Evolutionary conservation across 2,797 vertebrate species (phyloP).

Genomic region (Sebastiscus tertius): DNA sequence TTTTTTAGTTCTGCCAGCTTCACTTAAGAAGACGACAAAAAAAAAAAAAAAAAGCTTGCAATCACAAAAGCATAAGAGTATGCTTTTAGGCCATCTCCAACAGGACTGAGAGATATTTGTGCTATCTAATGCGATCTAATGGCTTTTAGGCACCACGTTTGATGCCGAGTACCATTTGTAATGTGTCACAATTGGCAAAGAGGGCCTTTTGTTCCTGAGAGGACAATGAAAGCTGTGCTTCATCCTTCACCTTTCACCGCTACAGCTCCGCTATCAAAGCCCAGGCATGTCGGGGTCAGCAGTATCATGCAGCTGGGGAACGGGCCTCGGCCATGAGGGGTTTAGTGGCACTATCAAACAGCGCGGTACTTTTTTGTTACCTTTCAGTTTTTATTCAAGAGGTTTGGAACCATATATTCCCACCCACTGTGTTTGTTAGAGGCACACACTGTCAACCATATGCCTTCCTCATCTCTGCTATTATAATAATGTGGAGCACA

Average conservation of each 20-base stretch:
- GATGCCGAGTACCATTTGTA: conserved; percentile 56
- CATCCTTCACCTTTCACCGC: conserved; percentile 56
- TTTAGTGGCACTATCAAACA: conserved; percentile 22
- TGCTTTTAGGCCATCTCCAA: background rate
- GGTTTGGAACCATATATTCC: background rate
- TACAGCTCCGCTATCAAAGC: conserved; percentile 64
- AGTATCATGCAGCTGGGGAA: conserved; percentile 51
- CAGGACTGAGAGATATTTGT: conserved; percentile 11
- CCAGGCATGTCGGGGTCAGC: conserved; percentile 42
- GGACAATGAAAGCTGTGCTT: conserved; percentile 58
- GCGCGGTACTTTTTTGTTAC: conserved; percentile 1
- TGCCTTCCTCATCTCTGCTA: background rate
- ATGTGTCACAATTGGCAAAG: conserved; percentile 42
- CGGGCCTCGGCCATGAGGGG: background rate
- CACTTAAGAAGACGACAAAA: background rate
- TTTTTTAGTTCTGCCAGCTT: background rate
- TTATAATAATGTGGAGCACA: background rate
- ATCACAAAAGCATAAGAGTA: background rate
- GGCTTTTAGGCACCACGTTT: conserved; percentile 31
- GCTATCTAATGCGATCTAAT: background rate
- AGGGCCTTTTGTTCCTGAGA: conserved; percentile 63
- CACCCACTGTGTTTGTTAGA: background rate
- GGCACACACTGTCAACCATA: background rate
- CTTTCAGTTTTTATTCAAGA: conserved; percentile 9
- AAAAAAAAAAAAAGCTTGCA: background rate